Evolutionary conservation across 2,113 vertebrate genomes (phyloP).

Genomic region (Brevimyrus niger): DNA sequence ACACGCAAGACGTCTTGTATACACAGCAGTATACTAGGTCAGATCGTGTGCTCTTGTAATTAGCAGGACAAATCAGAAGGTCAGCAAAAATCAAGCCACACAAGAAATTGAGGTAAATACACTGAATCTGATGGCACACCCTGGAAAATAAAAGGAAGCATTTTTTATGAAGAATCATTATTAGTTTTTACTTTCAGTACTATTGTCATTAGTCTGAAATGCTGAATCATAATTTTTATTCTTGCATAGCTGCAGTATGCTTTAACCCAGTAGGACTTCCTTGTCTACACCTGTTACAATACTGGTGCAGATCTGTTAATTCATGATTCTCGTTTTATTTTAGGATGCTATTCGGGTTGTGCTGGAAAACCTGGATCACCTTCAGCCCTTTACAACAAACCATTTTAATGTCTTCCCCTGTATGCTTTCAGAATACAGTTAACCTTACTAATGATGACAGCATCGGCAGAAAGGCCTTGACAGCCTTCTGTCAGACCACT

Average conservation of each 20-base stretch:
- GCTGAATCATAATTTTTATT: neutral
- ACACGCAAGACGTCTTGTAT: neutral
- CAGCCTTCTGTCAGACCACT: neutral
- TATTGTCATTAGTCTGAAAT: neutral
- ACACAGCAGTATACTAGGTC: neutral
- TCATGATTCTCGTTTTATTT: conserved; percentile 15
- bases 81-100: conserved; percentile 14
- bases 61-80: conserved; percentile 36
- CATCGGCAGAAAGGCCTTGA: neutral
- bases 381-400: conserved; percentile 53
- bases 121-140: neutral
- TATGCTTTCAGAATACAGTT: conserved; percentile 40
- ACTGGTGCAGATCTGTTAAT: neutral
- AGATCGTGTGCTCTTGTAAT: neutral
- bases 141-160: neutral
- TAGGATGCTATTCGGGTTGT: conserved; percentile 56
- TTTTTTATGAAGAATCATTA: neutral
- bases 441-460: neutral
- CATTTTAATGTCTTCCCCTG: conserved; percentile 59
- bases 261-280: neutral
- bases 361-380: conserved; percentile 52
- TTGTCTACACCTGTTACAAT: neutral
- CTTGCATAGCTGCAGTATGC: neutral
- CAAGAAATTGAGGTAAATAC: conserved; percentile 54
- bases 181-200: neutral